Percentiles rank a stretch among this genome's conserved stretches.
These are phyloP conservation scores for Erythrocercus mccallii DNA, from an alignment of 2,113 vertebrate species.

Conservation along the genomic window DNA sequence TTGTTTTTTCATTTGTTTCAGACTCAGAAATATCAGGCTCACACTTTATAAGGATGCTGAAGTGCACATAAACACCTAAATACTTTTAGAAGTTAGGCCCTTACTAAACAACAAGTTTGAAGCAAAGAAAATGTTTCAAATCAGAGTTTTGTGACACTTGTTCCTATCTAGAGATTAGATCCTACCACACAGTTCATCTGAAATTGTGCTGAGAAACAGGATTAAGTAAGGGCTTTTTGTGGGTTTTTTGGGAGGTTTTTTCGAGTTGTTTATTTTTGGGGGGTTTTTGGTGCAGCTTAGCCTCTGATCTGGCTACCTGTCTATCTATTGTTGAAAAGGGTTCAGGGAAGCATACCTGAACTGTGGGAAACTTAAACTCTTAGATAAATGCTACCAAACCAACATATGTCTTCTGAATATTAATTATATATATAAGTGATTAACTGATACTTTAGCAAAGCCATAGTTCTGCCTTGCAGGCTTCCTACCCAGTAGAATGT, in stretches of 20 bases:
- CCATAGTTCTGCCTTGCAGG: not conserved
- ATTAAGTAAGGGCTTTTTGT: not conserved
- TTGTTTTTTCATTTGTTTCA: too few relatives aligned
- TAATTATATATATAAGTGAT: not conserved
- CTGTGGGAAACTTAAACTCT: not conserved
- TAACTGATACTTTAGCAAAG: not conserved
- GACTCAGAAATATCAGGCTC: too few relatives aligned
- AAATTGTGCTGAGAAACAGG: not conserved
- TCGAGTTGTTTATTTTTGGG: too few relatives aligned
- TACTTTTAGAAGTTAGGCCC: not conserved
- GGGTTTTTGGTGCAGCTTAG: not conserved
- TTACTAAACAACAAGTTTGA: not conserved
- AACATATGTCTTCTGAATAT: not conserved
- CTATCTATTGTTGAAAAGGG: not conserved
- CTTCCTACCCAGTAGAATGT: not conserved
- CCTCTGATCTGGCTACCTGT: not conserved
- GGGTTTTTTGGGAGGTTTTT: not conserved
- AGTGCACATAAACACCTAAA: not conserved
- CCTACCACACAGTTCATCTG: not conserved
- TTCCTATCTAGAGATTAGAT: not conserved
- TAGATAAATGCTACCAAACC: not conserved
- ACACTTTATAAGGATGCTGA: not conserved
- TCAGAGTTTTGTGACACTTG: not conserved
- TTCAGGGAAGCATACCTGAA: not conserved
- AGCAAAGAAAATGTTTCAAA: not conserved